Percentiles rank a stretch among this genome's conserved stretches.
Evolutionary conservation across 2,113 vertebrate species (phyloP).

Genomic region (Menidia beryllina): DNA sequence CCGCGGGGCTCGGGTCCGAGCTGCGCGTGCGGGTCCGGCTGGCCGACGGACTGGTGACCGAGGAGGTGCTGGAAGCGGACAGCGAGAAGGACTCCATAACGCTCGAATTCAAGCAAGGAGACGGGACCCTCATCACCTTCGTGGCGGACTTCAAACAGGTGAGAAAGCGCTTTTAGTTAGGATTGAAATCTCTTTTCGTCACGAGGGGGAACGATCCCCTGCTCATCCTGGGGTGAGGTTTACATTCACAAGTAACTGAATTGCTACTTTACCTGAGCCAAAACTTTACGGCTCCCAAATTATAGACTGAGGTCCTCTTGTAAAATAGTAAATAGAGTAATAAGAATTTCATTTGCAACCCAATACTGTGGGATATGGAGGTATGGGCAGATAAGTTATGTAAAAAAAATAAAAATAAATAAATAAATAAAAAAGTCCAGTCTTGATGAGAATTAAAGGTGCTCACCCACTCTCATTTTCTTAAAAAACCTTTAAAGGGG

Average conservation of each 20-base stretch:
- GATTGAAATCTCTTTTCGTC: background rate
- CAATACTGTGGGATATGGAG: background rate
- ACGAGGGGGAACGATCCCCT: too few relatives aligned
- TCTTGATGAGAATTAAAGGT: too few relatives aligned
- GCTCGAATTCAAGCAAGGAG: conserved; percentile 90
- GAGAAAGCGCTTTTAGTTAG: conserved; percentile 45
- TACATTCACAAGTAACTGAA: background rate
- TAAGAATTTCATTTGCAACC: background rate
- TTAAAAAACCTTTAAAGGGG: background rate
- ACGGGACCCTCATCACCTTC: conserved; percentile 92
- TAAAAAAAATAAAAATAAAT: background rate
- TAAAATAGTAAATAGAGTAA: background rate
- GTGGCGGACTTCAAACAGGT: conserved; percentile 94
- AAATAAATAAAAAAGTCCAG: too few relatives aligned
- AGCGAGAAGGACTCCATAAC: conserved; percentile 88
- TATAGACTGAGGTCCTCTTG: background rate
- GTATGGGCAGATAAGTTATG: background rate
- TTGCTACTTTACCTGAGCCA: background rate
- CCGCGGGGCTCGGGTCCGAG: conserved; percentile 79
- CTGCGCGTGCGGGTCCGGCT: conserved; percentile 91
- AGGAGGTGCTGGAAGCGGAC: conserved; percentile 94
- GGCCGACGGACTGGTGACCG: conserved; percentile 89
- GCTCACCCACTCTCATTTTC: background rate
- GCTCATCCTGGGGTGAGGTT: background rate
- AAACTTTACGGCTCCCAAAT: background rate